Base-by-base conservation (phyloP, 2,888 invertebrate genomes). In the Achlya flavicornis region DNA sequence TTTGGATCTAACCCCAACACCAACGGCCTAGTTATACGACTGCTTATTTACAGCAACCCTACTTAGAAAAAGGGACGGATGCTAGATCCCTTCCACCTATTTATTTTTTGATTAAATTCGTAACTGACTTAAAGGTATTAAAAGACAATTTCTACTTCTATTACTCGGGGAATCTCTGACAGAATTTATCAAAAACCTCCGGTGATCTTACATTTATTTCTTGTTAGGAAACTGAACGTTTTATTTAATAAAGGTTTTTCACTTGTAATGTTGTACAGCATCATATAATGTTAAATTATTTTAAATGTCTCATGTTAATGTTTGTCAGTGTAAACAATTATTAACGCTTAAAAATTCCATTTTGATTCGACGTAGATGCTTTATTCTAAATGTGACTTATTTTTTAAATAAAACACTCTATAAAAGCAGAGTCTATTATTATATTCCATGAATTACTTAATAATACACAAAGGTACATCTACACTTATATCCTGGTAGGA, bases 171-270 rank as follows among this genome's bases (percentile, higher is more conserved):
- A 19, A 4, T 53, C 53, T 48, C n/a, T 3, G 10, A 7, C 10
- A 19, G 19, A 19, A 53, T 53, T 19, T 19, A 53, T 53, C 53
- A 53, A 53, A 53, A 53, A 53, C 19, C 53, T 53, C 19, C n/a
- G 53, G 53, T 53, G 53, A 53, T 53, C 19, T 53, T 53, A 53
- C 10, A 53, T 53, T 53, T 53, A 53, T 53, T 19, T 53, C 53
- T 19, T 19, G 10, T 10, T 53, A 19, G 8, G 53, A 53, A 53
- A 53, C 19, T 53, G 16, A 1, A 7, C 53, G 53, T 53, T 53
- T 53, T 8, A 53, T 53, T 53, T 19, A n/a, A 5, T n/a, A 46
- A 53, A 53, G 19, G 26, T 26, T 1, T 26, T 26, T 26, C 26
- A 26, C 26, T 53, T 53, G 1, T n/a, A 10, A 46, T n/a, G n/a